phyloP scores from a whole-genome alignment of 2,113 vertebrate species.

The Tamias sibiricus region DNA sequence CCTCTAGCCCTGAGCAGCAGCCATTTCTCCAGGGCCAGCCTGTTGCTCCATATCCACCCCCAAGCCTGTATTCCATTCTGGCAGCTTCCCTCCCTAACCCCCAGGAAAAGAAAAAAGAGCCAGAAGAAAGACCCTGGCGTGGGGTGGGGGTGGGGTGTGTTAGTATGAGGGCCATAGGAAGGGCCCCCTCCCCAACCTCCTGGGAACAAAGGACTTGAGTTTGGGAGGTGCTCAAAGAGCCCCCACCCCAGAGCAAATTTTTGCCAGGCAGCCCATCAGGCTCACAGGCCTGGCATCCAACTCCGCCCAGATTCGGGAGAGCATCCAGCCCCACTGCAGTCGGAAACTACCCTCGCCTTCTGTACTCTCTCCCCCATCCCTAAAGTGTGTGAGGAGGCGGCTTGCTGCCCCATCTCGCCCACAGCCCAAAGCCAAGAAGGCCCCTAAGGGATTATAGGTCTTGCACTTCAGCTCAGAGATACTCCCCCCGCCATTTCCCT shows the following conservation, averaged over 20 bases:
- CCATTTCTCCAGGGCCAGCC: constrained; percentile 62
- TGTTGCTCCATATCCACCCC: constrained; percentile 39
- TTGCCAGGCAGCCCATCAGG: background rate
- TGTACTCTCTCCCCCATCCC: background rate
- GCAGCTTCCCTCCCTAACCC: background rate
- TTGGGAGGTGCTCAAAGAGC: background rate
- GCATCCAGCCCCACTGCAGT: background rate
- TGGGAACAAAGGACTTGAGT: constrained; percentile 65
- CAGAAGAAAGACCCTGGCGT: background rate
- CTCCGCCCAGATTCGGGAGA: background rate
- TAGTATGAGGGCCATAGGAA: background rate
- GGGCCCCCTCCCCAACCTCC: background rate
- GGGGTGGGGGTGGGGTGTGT: background rate
- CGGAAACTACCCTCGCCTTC: background rate
- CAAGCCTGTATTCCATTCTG: background rate
- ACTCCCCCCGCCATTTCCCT: too few relatives aligned
- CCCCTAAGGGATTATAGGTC: background rate
- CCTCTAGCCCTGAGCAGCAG: background rate
- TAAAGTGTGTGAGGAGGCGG: background rate
- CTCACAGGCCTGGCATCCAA: background rate
- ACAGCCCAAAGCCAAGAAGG: background rate
- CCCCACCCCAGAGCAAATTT: background rate
- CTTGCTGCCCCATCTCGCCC: background rate
- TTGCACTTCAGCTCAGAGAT: background rate
- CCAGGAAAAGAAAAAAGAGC: background rate